phyloP scores from a whole-genome alignment of 2,113 vertebrate genomes.

The Eonycteris spelaea region DNA sequence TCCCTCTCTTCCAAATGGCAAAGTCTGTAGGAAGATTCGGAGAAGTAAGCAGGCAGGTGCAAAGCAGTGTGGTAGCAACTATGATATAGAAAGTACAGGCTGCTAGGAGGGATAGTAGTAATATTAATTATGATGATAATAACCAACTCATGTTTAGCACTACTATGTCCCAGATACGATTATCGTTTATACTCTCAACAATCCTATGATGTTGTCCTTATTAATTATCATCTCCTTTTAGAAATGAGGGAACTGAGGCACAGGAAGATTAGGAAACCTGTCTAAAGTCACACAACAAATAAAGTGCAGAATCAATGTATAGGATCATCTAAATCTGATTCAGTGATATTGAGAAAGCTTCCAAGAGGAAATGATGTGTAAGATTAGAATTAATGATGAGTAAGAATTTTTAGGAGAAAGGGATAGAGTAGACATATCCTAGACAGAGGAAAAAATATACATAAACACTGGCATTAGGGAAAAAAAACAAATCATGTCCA shows the following conservation, averaged over 20 bases:
- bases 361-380: neutral
- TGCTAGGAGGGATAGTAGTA: neutral
- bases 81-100: neutral
- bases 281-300: neutral
- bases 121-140: neutral
- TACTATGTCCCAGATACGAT: neutral
- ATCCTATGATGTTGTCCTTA: neutral
- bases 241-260: neutral
- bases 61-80: neutral
- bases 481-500: neutral
- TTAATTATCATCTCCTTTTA: neutral
- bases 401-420: neutral
- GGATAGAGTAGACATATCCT: neutral
- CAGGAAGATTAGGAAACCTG: neutral
- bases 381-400: neutral
- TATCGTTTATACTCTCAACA: neutral
- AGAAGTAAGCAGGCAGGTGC: neutral
- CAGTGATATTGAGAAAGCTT: neutral
- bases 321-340: neutral
- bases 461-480: neutral
- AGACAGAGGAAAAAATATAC: neutral
- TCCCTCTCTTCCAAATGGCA: neutral
- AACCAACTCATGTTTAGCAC: neutral
- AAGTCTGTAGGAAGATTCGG: neutral
- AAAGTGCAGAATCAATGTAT: neutral